Evolutionary conservation across 2,888 invertebrate species (phyloP).

Genomic region (Pogonocherus hispidulus): DNA sequence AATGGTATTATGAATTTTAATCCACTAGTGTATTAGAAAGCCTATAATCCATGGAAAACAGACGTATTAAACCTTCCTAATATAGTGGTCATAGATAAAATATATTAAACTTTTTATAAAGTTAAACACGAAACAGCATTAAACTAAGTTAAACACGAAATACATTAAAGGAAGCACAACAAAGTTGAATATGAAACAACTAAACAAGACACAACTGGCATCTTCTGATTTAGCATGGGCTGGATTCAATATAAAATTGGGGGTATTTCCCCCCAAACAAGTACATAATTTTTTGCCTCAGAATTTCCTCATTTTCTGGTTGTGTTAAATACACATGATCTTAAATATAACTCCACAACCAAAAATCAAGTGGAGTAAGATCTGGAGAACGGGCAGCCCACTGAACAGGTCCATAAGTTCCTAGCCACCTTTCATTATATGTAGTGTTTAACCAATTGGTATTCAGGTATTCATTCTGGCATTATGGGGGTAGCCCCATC

Average conservation of each 20-base stretch:
- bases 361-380: conserved; percentile 18
- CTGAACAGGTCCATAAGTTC: conserved; percentile 10
- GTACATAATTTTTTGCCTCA: conserved; percentile 9
- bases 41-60: no score
- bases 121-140: no score
- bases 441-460: conserved; percentile 12
- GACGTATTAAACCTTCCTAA: no score
- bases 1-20: no score
- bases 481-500: conserved; percentile 7
- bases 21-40: no score
- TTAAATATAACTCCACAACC: conserved; percentile 9
- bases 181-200: conserved; percentile 11
- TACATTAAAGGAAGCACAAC: conserved; percentile 8
- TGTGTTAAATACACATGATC: conserved; percentile 8
- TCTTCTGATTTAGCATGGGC: conserved; percentile 2
- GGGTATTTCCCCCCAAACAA: no score
- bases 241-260: no score
- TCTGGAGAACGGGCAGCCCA: conserved; percentile 15
- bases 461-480: conserved; percentile 11
- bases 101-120: no score
- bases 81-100: no score
- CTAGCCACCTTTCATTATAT: conserved; percentile 6
- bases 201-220: conserved; percentile 3
- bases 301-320: conserved; percentile 9
- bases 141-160: no score